Evolutionary conservation across 2,888 invertebrate species (phyloP).

Genomic region (Protophormia terraenovae): DNA sequence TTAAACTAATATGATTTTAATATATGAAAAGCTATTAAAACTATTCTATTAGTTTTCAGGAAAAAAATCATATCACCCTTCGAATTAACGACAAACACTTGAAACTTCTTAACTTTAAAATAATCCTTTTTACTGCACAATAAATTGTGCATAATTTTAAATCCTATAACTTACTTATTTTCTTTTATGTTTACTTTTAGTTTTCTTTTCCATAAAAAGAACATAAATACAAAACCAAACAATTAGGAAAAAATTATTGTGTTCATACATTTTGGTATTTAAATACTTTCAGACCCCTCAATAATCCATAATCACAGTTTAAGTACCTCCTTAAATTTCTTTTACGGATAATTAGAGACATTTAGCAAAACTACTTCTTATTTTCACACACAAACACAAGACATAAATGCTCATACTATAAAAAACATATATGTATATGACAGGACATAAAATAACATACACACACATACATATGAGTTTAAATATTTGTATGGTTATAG

Average conservation of each 20-base stretch:
- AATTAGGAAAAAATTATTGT: constrained; percentile 14
- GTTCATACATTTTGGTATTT: constrained; percentile 11
- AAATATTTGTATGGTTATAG: not conserved
- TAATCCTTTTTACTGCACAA: not conserved
- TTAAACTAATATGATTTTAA: too few species aligned
- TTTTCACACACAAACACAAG: constrained; percentile 5
- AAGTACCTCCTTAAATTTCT: constrained; percentile 52
- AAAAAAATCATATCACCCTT: too few species aligned
- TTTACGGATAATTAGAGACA: constrained; percentile 57
- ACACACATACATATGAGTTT: not conserved
- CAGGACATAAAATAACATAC: not conserved
- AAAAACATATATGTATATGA: not conserved
- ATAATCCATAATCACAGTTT: constrained; percentile 60
- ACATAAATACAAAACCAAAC: not conserved
- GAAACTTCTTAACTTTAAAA: too few species aligned
- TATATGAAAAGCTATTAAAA: too few species aligned
- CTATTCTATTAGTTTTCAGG: too few species aligned
- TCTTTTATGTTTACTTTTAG: too few species aligned
- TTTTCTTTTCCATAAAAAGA: too few species aligned
- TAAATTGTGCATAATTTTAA: not conserved
- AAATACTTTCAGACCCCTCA: constrained; percentile 38
- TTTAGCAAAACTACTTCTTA: constrained; percentile 52
- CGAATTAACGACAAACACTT: too few species aligned
- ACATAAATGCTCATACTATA: not conserved
- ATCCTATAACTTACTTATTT: too few species aligned